Evolutionary conservation across 2,113 vertebrate species (phyloP).

Genomic region (Acanthochromis polyacanthus): DNA sequence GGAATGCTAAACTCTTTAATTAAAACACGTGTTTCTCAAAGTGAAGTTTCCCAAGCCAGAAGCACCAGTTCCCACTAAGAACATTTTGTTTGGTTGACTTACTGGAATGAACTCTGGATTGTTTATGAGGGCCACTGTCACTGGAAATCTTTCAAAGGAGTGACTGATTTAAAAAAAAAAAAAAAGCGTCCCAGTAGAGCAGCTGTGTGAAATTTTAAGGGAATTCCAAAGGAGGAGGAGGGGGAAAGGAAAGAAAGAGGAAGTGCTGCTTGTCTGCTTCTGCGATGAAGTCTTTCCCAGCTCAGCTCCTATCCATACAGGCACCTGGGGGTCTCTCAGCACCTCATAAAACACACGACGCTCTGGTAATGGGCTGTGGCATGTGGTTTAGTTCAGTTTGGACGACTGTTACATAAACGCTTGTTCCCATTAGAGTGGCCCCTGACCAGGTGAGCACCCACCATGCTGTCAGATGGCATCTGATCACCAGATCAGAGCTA

Average conservation of each 20-base stretch:
- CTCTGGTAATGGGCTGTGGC: conserved; percentile 38
- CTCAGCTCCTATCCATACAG: neutral
- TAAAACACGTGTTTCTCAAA: conserved; percentile 35
- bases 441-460: conserved; percentile 47
- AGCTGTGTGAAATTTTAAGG: conserved; percentile 25
- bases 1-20: conserved; percentile 62
- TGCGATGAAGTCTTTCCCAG: conserved; percentile 28
- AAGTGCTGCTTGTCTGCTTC: conserved; percentile 16
- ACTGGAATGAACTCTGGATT: conserved; percentile 33
- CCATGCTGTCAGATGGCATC: conserved; percentile 54
- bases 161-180: conserved; percentile 10
- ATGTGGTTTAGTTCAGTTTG: conserved; percentile 34
- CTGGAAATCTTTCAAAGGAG: conserved; percentile 14
- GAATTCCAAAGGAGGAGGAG: conserved; percentile 25
- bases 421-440: conserved; percentile 48
- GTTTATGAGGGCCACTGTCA: conserved; percentile 40
- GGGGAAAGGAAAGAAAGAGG: conserved; percentile 20
- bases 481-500: conserved; percentile 20
- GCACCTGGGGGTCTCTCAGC: conserved; percentile 51
- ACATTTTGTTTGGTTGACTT: conserved; percentile 38
- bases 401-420: conserved; percentile 42
- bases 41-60: conserved; percentile 18
- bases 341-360: conserved; percentile 61
- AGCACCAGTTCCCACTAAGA: conserved; percentile 37
- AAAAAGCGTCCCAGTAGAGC: neutral